Evolutionary conservation across 2,888 invertebrate species (phyloP).

Genomic region (Heliconius ismenius): DNA sequence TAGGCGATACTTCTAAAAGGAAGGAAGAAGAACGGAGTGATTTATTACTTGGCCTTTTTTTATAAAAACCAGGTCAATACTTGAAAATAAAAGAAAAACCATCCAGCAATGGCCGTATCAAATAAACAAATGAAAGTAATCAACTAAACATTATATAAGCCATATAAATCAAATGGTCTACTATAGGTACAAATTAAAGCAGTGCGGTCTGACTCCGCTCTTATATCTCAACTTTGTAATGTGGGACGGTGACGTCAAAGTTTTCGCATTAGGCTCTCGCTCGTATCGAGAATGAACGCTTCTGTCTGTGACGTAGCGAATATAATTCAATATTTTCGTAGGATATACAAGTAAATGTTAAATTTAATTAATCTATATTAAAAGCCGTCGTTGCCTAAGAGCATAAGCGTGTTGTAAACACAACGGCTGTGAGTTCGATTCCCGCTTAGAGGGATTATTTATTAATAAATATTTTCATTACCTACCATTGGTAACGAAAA

Average conservation of each 20-base stretch:
- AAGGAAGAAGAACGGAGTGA: not conserved
- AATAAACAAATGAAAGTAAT: conserved; percentile 5
- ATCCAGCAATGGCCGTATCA: not conserved
- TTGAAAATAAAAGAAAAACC: not conserved
- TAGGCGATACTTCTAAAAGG: too few relatives aligned
- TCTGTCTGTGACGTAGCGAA: conserved; percentile 49
- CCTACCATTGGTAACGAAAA: too few relatives aligned
- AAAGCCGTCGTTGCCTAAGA: too few relatives aligned
- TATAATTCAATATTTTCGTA: conserved; percentile 50
- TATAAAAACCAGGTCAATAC: not conserved
- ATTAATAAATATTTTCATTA: too few relatives aligned
- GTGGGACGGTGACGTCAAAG: conserved; percentile 69
- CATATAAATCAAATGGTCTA: not conserved
- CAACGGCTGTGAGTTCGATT: too few relatives aligned
- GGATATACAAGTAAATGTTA: conserved; percentile 53
- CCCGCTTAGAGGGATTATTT: too few relatives aligned
- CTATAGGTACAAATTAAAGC: conserved; percentile 6
- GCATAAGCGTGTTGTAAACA: too few relatives aligned
- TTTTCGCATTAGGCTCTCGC: conserved; percentile 77
- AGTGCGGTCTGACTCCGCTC: conserved; percentile 8
- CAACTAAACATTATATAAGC: not conserved
- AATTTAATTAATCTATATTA: conserved; percentile 56
- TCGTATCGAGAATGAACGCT: conserved; percentile 55
- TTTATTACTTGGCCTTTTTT: not conserved
- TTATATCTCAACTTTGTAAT: conserved; percentile 34